Evolutionary conservation across 2,797 vertebrate genomes (phyloP).

Genomic region (Sebastes cheni): DNA sequence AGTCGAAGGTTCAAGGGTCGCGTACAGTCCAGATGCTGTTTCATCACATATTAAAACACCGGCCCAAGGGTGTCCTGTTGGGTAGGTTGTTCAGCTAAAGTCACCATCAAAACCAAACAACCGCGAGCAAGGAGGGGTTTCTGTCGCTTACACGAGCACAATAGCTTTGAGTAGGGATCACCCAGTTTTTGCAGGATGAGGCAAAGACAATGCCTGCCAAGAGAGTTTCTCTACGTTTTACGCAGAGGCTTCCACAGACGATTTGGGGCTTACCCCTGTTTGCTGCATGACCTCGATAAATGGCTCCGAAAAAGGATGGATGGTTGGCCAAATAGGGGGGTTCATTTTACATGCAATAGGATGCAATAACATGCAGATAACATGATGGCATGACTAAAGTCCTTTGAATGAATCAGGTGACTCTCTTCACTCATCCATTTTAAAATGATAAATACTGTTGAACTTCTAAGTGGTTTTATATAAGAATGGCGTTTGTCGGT

Average conservation of each 20-base stretch:
- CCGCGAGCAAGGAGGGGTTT: constrained; percentile 14
- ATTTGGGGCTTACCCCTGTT: constrained; percentile 15
- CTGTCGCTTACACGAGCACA: constrained; percentile 34
- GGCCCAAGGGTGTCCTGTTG: constrained; percentile 21
- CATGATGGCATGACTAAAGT: background rate
- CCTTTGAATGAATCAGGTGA: background rate
- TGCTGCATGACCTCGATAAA: constrained; percentile 22
- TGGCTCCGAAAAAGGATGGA: background rate
- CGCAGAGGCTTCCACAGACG: constrained; percentile 17
- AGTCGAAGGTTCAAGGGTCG: constrained; percentile 39
- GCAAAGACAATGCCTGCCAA: constrained; percentile 33
- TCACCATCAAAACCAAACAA: constrained; percentile 47
- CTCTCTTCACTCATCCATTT: background rate
- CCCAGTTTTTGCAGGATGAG: constrained; percentile 44
- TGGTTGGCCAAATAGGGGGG: background rate
- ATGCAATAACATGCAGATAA: constrained; percentile 5
- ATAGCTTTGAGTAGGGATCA: constrained; percentile 28
- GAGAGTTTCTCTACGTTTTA: constrained; percentile 2
- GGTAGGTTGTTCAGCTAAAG: constrained; percentile 52
- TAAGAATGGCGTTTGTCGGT: background rate
- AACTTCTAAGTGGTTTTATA: background rate
- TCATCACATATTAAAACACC: constrained; percentile 44
- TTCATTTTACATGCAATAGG: background rate
- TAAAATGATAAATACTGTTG: constrained; percentile 6
- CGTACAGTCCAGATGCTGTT: constrained; percentile 40